Evolutionary conservation across 2,113 vertebrate species (phyloP).

Genomic region (Rhynchomys soricoides): DNA sequence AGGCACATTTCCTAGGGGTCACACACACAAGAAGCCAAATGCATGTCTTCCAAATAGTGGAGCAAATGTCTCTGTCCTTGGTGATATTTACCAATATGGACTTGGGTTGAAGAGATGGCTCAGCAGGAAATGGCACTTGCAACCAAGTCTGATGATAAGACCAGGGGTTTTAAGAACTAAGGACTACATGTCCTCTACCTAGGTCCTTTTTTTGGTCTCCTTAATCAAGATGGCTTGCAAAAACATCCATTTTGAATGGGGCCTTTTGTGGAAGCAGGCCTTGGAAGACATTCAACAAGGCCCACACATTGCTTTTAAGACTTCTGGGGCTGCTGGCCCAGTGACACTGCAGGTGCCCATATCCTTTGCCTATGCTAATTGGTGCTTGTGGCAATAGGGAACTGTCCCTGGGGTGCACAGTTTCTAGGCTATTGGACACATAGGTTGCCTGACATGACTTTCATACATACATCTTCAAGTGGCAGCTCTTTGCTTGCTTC

Average conservation of each 20-base stretch:
- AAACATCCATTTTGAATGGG: background rate
- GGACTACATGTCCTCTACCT: background rate
- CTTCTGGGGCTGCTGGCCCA: background rate
- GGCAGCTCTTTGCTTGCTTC: background rate
- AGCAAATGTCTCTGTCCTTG: background rate
- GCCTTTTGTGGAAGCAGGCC: background rate
- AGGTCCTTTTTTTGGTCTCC: background rate
- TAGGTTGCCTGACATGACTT: background rate
- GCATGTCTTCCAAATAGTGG: background rate
- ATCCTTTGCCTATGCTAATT: fast-evolving
- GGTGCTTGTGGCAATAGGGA: background rate
- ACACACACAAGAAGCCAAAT: background rate
- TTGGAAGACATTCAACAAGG: background rate
- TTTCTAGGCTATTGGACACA: background rate
- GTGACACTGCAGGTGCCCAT: background rate
- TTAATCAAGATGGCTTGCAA: background rate
- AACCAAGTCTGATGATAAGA: background rate
- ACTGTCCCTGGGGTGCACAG: background rate
- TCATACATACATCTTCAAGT: background rate
- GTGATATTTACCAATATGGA: background rate
- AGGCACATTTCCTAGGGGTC: background rate
- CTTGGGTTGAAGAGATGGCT: no score
- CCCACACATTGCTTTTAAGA: background rate
- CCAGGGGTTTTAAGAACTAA: background rate
- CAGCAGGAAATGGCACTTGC: background rate